Conservation (phyloP, 2,888 invertebrate species). For the Chymomyza fuscimana region DNA sequence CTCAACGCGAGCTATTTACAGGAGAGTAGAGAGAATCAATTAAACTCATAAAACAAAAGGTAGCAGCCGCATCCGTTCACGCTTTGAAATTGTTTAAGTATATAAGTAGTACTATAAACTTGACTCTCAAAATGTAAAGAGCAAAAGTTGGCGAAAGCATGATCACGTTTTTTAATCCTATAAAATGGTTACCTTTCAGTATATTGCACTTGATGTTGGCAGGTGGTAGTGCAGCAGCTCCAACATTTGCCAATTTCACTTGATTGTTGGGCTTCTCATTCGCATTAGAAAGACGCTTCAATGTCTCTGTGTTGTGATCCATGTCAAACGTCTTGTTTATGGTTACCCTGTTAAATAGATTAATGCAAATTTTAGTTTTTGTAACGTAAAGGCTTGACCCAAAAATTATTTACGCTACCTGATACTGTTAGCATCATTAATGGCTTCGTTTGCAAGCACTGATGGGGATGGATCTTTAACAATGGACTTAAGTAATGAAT, state of each 20-base stretch:
- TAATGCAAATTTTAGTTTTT: neutral
- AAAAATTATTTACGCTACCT: conserved; percentile 76
- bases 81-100: neutral
- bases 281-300: conserved; percentile 83
- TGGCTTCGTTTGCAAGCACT: conserved; percentile 82
- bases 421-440: conserved; percentile 82
- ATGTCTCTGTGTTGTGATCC: conserved; percentile 84
- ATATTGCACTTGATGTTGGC: conserved; percentile 97
- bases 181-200: conserved; percentile 86
- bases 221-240: conserved; percentile 86
- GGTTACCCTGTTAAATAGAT: conserved; percentile 73
- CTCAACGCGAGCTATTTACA: conserved; percentile 83
- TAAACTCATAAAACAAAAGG: neutral
- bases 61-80: neutral
- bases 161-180: neutral
- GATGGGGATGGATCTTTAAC: conserved; percentile 85
- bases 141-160: neutral
- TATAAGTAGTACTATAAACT: neutral
- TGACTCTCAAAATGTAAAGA: no score
- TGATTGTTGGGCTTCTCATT: conserved; percentile 86
- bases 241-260: conserved; percentile 84
- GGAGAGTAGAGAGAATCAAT: conserved; percentile 2
- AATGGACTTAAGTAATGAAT: conserved; percentile 88
- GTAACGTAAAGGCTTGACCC: neutral
- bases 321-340: conserved; percentile 80